Evolutionary conservation across 92 coral and sea anemone genomes (phyloP), one percentile per base, ranked within the genome.

Genomic region (Diadumene lineata): DNA sequence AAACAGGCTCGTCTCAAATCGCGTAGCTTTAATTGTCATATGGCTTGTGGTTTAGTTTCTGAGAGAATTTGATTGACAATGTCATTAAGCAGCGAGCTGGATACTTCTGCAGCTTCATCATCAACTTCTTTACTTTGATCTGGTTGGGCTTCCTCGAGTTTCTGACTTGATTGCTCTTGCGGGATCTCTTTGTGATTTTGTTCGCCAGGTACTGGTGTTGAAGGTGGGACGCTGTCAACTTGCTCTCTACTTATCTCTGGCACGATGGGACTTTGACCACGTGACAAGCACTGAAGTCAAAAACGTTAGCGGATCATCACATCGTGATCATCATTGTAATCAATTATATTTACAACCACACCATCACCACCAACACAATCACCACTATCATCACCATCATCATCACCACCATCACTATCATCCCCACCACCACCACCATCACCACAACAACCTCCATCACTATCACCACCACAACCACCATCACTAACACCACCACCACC

Each of bases 1-100:
- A 79, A 74, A 62, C 96, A 90, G 56, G 79, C 88, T 34, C 43
- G 74, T 56, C 91, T 86, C 70, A 86, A 83, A 86, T 90, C 96
- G 69, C 96, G 87, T 75, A 90, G 96, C 91, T 75, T 82, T 69
- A 90, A 77, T 65, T 82, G 96, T 90, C 96, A 90, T 28, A 86
- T 86, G 67, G 76, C 66, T 75, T 51, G 79, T 56, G 80, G 58
- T 10, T 72, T 73, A 65, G 73, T 80, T 27, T 86, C 91, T 50
- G 72, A 63, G 43, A 81, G 57, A 43, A 86, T 82, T 73, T 86
- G 84, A 48, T 84, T 76, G 78, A 86, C 91, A 55, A 86, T 67
- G 50, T 67, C 87, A 60, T 64, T 72, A 72, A 86, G 46, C 22
- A 66, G 77, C 0, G 66, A 53, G 31, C 74, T 76, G 48, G 84